These are phyloP conservation scores for Myripristis jacobus DNA, from an alignment of 2,797 vertebrate species.

Conservation along the genomic window DNA sequence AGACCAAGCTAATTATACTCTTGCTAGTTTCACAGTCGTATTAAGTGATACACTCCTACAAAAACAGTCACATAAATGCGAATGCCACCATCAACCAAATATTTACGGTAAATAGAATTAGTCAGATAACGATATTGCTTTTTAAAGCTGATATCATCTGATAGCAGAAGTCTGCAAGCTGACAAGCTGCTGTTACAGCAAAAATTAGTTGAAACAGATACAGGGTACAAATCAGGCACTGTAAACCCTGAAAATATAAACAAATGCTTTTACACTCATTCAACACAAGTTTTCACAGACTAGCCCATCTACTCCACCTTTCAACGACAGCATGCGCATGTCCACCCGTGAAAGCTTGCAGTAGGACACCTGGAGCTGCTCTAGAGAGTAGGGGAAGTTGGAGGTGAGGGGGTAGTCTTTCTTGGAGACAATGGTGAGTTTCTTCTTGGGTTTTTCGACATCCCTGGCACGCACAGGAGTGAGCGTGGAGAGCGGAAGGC, in stretches of 20 bases:
- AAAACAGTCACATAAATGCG: no score
- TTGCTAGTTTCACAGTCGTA: no score
- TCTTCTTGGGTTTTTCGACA: constrained; percentile 95
- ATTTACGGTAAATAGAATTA: no score
- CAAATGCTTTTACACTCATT: not conserved
- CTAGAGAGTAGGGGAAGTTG: constrained; percentile 92
- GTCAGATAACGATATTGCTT: no score
- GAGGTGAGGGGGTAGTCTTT: constrained; percentile 94
- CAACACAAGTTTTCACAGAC: not conserved
- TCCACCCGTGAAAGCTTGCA: constrained; percentile 93
- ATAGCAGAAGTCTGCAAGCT: no score
- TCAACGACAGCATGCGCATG: constrained; percentile 90
- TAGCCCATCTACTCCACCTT: constrained; percentile 59
- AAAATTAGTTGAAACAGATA: not conserved
- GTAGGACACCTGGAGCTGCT: constrained; percentile 95
- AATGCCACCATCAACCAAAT: no score
- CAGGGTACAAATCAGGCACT: not conserved
- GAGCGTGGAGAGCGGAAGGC: constrained; percentile 86
- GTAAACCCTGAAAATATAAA: not conserved
- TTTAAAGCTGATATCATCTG: no score
- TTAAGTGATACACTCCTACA: no score
- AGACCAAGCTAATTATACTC: no score
- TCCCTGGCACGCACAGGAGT: constrained; percentile 90
- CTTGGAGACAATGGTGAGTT: constrained; percentile 90
- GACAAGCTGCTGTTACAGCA: not conserved